Conservation (phyloP, 1,140 invertebrate genomes). For the Diorhabda carinulata region DNA sequence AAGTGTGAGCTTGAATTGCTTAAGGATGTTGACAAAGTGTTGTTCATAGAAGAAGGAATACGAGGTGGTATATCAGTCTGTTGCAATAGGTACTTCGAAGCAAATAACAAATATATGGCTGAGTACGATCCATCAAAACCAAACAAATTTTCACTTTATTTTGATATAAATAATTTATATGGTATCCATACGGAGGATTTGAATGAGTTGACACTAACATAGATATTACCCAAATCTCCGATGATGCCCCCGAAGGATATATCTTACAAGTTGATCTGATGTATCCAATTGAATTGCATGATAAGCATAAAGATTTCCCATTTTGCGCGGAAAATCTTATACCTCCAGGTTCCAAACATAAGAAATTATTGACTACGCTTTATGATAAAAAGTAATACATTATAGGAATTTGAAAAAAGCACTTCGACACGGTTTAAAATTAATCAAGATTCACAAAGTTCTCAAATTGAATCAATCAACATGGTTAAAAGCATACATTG, state of each 20-base stretch:
- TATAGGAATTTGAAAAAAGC: slow-evolving; percentile 31
- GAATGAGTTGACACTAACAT: slow-evolving; percentile 41
- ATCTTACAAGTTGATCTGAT: slow-evolving; percentile 45
- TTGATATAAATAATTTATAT: slow-evolving; percentile 56
- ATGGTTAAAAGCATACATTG: slow-evolving; percentile 46
- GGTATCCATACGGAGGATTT: slow-evolving; percentile 49
- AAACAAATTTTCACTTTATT: no score
- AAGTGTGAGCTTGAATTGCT: no score
- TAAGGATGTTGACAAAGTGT: no score
- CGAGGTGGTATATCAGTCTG: no score
- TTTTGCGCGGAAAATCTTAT: slow-evolving; percentile 42
- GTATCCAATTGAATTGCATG: slow-evolving; percentile 25
- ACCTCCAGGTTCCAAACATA: slow-evolving; percentile 30
- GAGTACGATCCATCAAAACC: no score
- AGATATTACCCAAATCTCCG: slow-evolving; percentile 29
- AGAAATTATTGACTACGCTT: slow-evolving; percentile 46
- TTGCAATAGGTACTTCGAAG: no score
- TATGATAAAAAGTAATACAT: slow-evolving; percentile 42
- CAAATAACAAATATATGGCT: no score
- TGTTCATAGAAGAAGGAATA: no score
- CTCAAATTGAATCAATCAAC: slow-evolving; percentile 45
- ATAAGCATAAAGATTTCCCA: slow-evolving; percentile 45
- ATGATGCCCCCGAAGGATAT: slow-evolving; percentile 49
- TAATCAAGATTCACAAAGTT: slow-evolving; percentile 20
- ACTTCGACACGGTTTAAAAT: background rate